Base-by-base conservation (phyloP, 1,140 invertebrate genomes). In the Palaemon carinicauda region DNA sequence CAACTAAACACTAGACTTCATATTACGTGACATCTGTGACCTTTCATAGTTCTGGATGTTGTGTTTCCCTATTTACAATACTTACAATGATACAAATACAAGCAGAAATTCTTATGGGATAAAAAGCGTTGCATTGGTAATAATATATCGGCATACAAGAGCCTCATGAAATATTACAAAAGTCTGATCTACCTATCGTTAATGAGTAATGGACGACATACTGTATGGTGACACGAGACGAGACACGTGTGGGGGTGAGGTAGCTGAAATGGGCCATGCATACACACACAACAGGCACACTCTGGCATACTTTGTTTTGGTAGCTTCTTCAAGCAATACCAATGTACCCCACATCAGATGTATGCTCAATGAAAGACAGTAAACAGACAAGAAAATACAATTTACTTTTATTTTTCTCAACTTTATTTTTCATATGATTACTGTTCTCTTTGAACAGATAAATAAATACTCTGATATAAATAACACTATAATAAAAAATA, bases 41-140 rank as follows among this genome's bases (percentile, higher is more conserved):
- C 24, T 52, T 24, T 56, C 29, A 19, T 60, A 41, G 50, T 24
- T 74, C 51, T 53, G 31, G 51, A 51, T 53, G 77, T 74, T 29
- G 74, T 73, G 79, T 33, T 69, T 80, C 75, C 31, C 60, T 87
- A 87, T 87, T 12, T 87, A 87, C 85, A 87, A 56, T 87, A 87
- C 85, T 87, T 87, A 87, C 85, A 87, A 81, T 87, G 80, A 87
- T 82, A 87, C 85, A 87, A 87, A 87, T 81, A 87, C 79, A 87
- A 87, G 85, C 85, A 81, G 73, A 87, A 87, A 81, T 54, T 87
- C 50, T 77, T 65, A 77, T 51, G 51, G 85, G 80, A 82, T 82
- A 73, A 87, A 87, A 87, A 87, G 79, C 85, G 56, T 87, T 87
- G 85, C 85, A 82, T 87, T 87, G 78, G 73, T 51, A 75, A 51